Evolutionary conservation across 2,888 invertebrate species (phyloP), one percentile per base, ranked within the genome.

Genomic region (Lepidocyrtoides sp.): DNA sequence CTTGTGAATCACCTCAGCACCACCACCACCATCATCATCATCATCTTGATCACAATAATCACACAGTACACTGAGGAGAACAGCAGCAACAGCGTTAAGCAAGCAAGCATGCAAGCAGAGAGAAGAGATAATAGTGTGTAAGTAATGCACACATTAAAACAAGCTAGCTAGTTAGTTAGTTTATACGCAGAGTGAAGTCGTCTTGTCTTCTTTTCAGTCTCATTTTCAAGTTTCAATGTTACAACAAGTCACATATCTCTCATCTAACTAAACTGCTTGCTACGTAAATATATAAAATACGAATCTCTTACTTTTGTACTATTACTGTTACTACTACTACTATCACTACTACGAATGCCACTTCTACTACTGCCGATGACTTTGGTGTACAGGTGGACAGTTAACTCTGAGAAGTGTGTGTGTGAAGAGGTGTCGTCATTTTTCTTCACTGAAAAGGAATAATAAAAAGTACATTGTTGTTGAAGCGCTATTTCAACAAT

Each of bases 341-440:
- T n/a, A n/a, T n/a, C n/a, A n/a, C n/a, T n/a, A n/a, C n/a, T n/a
- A n/a, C 14, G 7, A 8, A 2, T 48, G 2, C 48, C 2, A 12
- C 7, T 48, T 2, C 14, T 48, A 48, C 48, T 57, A 57, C 57
- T 57, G 66, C 7, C 10, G 63, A 63, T 63, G 26, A 63, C 63
- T 69, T 69, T 36, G 36, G 32, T n/a, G 36, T 44, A 44, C 36
- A 72, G 72, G 82, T 72, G 89, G 89, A 89, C 89, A 89, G 89
- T 89, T 83, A 89, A 54, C 72, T 89, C 20, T 89, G 89, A 83
- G 82, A 72, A 83, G 69, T 41, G 82, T 89, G 72, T 69, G 88
- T 82, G 89, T 57, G 82, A 54, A 89, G 75, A 75, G 89, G 89
- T 89, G 89, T 89, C 88, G 88, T 88, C 87, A 79, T 87, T 87